Base-by-base conservation (phyloP, 2,888 invertebrate genomes). In the Fragum sueziense region DNA sequence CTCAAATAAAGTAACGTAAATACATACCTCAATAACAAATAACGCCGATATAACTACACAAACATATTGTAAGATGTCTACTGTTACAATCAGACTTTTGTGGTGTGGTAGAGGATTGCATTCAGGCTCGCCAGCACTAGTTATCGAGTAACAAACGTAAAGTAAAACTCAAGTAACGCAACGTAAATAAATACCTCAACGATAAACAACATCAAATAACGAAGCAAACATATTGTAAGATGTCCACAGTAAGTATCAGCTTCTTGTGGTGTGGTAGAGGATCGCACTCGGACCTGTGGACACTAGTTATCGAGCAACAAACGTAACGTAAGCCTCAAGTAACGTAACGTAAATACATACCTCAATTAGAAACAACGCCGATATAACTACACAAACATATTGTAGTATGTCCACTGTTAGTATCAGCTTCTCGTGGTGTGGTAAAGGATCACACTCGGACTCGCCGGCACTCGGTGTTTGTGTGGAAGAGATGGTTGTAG, bases 21-120 rank as follows among this genome's bases (percentile, higher is more conserved):
- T 3, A 75, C 79, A 57, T 77, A 88, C 88, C 84, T 88, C 88
- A 14, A 88, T 27, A 25, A 87, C 59, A 73, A 88, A 88, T 31
- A 86, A 1, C 14, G 83, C 77, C 4, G 86, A 84, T 20, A 88
- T 82, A n/a, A 77, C 74, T 33, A 88, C 72, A 61, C 87, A 87
- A 1, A 74, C 70, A 68, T 87, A 88, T 57, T 70, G 57, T 22
- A 81, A 27, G 3, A 84, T 54, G 17, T 70, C 27, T 1, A 79
- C 65, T 17, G 77, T 67, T 4, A 73, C 20, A 6, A 29, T 62
- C 22, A 84, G 75, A 14, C 67, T 17, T 0, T 67, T 51, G 22
- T 81, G 70, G 22, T 51, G 51, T 0, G 75, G 75, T 7, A 7
- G 29, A 51, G 61, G 29, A 62, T 69, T 9, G 27, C 75, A 70